Percentiles rank a stretch among this genome's conserved stretches.
phyloP scores from a whole-genome alignment of 1,140 invertebrate species.

The Drosophila teissieri region DNA sequence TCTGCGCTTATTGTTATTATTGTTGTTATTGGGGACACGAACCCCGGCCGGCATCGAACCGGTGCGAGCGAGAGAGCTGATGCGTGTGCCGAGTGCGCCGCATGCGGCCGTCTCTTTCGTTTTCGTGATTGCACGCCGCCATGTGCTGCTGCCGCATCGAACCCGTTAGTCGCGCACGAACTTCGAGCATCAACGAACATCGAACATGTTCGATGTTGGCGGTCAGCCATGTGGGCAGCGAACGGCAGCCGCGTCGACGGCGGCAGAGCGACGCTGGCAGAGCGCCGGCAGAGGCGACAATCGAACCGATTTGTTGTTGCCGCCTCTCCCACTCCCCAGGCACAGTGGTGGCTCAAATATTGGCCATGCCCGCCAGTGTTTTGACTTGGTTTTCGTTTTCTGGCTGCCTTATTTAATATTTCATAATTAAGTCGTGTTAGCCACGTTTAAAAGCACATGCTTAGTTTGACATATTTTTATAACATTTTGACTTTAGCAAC shows the following conservation, averaged over 20 bases:
- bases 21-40: conserved; percentile 65
- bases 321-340: neutral
- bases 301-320: neutral
- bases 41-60: conserved; percentile 48
- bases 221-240: conserved; percentile 20
- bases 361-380: neutral
- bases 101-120: conserved; percentile 44
- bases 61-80: conserved; percentile 14
- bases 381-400: neutral
- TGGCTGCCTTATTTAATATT: too few relatives aligned
- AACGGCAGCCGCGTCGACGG: conserved; percentile 45
- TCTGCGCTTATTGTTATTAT: conserved; percentile 20
- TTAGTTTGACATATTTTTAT: too few relatives aligned
- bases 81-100: neutral
- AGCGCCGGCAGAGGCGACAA: conserved; percentile 14
- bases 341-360: conserved; percentile 8
- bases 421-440: too few relatives aligned
- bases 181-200: too few relatives aligned
- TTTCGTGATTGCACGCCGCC: conserved; percentile 36
- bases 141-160: neutral
- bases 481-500: too few relatives aligned
- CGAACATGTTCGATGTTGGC: conserved; percentile 6
- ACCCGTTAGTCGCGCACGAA: neutral
- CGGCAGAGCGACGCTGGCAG: conserved; percentile 6
- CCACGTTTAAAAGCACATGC: too few relatives aligned